Evolutionary conservation across 2,797 vertebrate genomes (phyloP).

Genomic region (Dallia pectoralis): DNA sequence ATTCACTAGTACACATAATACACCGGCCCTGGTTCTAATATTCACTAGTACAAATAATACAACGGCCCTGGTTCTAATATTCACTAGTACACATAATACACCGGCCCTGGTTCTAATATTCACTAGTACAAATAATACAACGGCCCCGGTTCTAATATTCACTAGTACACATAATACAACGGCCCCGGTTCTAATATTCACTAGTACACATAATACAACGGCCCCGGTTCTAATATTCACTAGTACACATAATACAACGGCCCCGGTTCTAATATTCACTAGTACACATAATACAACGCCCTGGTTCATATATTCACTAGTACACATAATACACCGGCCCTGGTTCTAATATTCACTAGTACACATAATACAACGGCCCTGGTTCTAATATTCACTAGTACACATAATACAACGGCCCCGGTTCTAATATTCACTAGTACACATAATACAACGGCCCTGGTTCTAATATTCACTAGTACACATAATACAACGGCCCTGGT

Average conservation of each 20-base stretch:
- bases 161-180: constrained; percentile 2
- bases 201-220: not conserved
- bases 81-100: constrained; percentile 4
- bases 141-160: no score
- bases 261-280: no score
- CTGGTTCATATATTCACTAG: no score
- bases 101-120: no score
- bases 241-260: not conserved
- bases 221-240: no score
- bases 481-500: no score
- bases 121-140: not conserved
- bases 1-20: constrained; percentile 1
- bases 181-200: no score
- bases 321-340: not conserved
- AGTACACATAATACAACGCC: not conserved
- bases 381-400: constrained; percentile 5
- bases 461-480: constrained; percentile 5
- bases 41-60: constrained; percentile 1
- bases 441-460: no score
- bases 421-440: constrained; percentile 5
- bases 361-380: not conserved
- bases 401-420: no score
- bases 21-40: no score
- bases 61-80: no score
- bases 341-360: constrained; percentile 7